A percentile compares a stretch with the other conserved stretches of the same genome.
phyloP scores from a whole-genome alignment of 2,113 vertebrate species.

The Siniperca knerii region DNA sequence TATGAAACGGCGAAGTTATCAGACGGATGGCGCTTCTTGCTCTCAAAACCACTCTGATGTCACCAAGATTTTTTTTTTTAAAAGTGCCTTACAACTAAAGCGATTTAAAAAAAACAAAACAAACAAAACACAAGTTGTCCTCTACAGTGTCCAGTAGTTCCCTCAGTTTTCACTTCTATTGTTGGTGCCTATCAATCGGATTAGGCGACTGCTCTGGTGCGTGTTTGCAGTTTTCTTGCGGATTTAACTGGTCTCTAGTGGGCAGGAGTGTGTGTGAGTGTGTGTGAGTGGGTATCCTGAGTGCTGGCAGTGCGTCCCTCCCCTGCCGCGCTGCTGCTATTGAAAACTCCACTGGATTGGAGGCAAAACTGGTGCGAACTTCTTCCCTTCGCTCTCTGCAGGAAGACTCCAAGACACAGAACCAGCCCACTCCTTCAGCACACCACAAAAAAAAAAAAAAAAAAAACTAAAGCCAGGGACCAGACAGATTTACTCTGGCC shows the following conservation, averaged over 20 bases:
- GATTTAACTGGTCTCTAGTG: constrained; percentile 77
- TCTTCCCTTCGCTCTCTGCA: constrained; percentile 65
- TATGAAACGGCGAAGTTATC: constrained; percentile 37
- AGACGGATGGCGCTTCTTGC: constrained; percentile 43
- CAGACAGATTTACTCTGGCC: constrained; percentile 50
- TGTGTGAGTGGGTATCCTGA: constrained; percentile 76
- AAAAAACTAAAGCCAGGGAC: constrained; percentile 14
- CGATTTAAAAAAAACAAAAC: constrained; percentile 28
- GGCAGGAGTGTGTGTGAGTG: constrained; percentile 64
- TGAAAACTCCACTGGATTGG: constrained; percentile 82
- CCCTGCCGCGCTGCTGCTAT: constrained; percentile 82
- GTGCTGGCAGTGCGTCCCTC: constrained; percentile 79
- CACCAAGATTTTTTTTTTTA: constrained; percentile 15
- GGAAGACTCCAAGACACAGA: constrained; percentile 71
- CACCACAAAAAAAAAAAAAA: constrained; percentile 20
- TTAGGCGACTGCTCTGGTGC: constrained; percentile 70
- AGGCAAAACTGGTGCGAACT: constrained; percentile 78
- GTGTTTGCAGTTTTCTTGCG: constrained; percentile 74
- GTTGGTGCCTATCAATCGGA: constrained; percentile 66
- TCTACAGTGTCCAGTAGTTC: constrained; percentile 72
- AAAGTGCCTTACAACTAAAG: constrained; percentile 46
- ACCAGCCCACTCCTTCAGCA: constrained; percentile 80
- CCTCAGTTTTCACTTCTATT: constrained; percentile 64
- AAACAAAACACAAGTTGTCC: constrained; percentile 70
- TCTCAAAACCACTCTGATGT: constrained; percentile 34